Evolutionary conservation across 1,140 invertebrate genomes (phyloP).

Genomic region (Drosophila takahashii): DNA sequence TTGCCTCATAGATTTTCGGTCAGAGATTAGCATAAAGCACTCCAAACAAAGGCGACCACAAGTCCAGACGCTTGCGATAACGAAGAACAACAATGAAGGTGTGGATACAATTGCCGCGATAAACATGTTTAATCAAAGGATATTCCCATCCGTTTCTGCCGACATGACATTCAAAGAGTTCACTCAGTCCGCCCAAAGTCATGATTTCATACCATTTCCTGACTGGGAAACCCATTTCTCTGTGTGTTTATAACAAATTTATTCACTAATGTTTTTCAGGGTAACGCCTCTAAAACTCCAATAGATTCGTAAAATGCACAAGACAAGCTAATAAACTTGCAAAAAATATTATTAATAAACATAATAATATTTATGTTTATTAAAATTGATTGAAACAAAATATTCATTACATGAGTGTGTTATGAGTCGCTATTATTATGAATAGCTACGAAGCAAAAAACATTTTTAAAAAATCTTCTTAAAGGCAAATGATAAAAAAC

Average conservation of each 20-base stretch:
- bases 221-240: background rate
- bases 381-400: background rate
- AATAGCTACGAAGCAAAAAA: too few relatives aligned
- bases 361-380: background rate
- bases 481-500: too few relatives aligned
- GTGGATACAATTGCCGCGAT: slow-evolving; percentile 51
- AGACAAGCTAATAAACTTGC: background rate
- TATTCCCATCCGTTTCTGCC: slow-evolving; percentile 15
- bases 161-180: slow-evolving; percentile 27
- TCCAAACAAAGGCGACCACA: slow-evolving; percentile 66
- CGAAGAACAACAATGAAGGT: slow-evolving; percentile 61
- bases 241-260: background rate
- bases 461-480: too few relatives aligned
- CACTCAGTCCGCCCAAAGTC: slow-evolving; percentile 6
- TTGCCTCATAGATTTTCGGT: slow-evolving; percentile 70
- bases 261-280: background rate
- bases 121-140: slow-evolving; percentile 55
- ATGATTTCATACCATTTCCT: background rate
- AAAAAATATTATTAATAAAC: background rate
- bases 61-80: slow-evolving; percentile 63
- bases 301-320: background rate
- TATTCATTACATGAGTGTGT: background rate
- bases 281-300: background rate
- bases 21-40: slow-evolving; percentile 76
- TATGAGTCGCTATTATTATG: background rate